Conservation (phyloP, 2,888 invertebrate genomes). For the Eupithecia subumbrata region DNA sequence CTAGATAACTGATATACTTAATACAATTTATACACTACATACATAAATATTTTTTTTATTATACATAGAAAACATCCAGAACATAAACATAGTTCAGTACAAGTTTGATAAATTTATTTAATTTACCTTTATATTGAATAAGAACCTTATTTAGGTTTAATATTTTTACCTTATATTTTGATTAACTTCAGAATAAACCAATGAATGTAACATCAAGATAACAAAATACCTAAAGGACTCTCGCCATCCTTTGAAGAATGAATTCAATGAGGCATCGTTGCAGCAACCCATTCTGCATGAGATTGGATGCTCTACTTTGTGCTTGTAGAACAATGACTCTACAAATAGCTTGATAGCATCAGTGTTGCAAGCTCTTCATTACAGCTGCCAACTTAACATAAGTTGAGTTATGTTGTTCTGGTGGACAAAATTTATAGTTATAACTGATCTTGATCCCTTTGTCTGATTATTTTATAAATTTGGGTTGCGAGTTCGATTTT, state of each 20-base stretch:
- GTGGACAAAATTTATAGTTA: conserved; percentile 1
- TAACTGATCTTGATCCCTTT: background rate
- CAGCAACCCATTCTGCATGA: conserved; percentile 18
- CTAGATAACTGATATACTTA: too few relatives aligned
- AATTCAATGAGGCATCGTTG: conserved; percentile 15
- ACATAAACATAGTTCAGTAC: too few relatives aligned
- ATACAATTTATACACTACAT: too few relatives aligned
- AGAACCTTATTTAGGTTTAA: too few relatives aligned
- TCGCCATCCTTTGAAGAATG: conserved; percentile 4
- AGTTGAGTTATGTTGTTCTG: background rate
- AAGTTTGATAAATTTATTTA: too few relatives aligned
- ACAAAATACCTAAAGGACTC: background rate
- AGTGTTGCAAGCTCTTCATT: conserved; percentile 33
- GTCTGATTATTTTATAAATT: background rate
- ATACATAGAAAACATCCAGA: too few relatives aligned
- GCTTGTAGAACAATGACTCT: conserved; percentile 36
- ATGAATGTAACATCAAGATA: too few relatives aligned
- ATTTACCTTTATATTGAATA: too few relatives aligned
- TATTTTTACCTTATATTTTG: too few relatives aligned
- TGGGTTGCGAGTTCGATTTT: too few relatives aligned
- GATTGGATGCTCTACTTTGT: conserved; percentile 22
- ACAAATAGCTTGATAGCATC: conserved; percentile 38
- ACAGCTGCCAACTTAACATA: conserved; percentile 2
- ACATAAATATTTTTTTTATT: too few relatives aligned
- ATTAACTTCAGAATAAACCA: too few relatives aligned